phyloP scores from a whole-genome alignment of 2,797 vertebrate genomes.

The Sebastiscus tertius region DNA sequence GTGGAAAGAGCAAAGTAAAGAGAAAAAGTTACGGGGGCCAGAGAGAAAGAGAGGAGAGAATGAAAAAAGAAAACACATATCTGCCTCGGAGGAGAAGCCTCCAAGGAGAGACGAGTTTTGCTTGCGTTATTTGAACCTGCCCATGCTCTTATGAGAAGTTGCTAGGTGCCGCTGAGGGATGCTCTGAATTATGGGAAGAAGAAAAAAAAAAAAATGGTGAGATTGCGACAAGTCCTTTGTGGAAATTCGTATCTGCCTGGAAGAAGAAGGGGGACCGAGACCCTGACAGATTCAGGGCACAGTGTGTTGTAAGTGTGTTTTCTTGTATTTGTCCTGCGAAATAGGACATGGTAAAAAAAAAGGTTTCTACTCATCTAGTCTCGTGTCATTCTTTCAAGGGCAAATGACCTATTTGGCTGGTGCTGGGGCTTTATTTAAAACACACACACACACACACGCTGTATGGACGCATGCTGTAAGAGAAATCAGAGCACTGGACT shows the following conservation, averaged over 20 bases:
- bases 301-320: slow-evolving; percentile 14
- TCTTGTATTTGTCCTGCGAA: slow-evolving; percentile 60
- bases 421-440: slow-evolving; percentile 35
- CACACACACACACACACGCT: not conserved
- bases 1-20: slow-evolving; percentile 26
- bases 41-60: slow-evolving; percentile 13
- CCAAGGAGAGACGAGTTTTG: slow-evolving; percentile 8
- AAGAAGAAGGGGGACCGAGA: slow-evolving; percentile 30
- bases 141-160: slow-evolving; percentile 38
- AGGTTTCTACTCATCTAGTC: slow-evolving; percentile 49
- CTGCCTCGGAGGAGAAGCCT: slow-evolving; percentile 28
- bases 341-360: slow-evolving; percentile 58
- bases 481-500: slow-evolving; percentile 9
- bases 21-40: slow-evolving; percentile 21
- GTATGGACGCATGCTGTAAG: not conserved
- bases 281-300: slow-evolving; percentile 78
- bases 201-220: not conserved
- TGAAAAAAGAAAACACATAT: slow-evolving; percentile 10
- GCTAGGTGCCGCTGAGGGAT: slow-evolving; percentile 29
- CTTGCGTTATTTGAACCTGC: slow-evolving; percentile 44
- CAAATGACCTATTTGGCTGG: slow-evolving; percentile 25
- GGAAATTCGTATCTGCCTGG: slow-evolving; percentile 59
- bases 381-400: slow-evolving; percentile 60
- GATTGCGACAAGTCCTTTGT: slow-evolving; percentile 56
- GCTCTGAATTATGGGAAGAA: slow-evolving; percentile 33